These are phyloP conservation scores for Taurulus bubalis DNA, from an alignment of 2,113 vertebrate species.

Conservation along the genomic window DNA sequence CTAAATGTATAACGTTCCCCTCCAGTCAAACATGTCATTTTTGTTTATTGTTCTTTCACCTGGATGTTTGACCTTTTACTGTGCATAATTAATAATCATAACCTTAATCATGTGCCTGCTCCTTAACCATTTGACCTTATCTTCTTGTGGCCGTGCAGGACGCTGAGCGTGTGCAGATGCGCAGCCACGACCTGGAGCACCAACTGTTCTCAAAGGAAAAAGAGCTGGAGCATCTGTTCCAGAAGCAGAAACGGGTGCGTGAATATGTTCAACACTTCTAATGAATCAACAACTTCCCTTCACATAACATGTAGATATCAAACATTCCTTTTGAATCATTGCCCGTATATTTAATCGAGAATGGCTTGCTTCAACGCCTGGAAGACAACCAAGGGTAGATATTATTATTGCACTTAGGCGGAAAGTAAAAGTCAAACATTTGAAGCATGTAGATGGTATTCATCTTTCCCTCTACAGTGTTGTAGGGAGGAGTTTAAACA, in stretches of 20 bases:
- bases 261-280: not conserved
- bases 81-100: not conserved
- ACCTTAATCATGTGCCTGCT: not conserved
- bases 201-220: slow-evolving; percentile 88
- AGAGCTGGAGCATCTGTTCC: slow-evolving; percentile 88
- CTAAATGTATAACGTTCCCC: not conserved
- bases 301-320: not conserved
- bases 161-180: slow-evolving; percentile 85
- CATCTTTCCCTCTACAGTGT: slow-evolving; percentile 8
- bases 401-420: not conserved
- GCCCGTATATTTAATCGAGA: not conserved
- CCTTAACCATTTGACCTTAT: not conserved
- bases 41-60: not conserved
- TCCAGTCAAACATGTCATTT: not conserved
- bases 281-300: not conserved
- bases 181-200: slow-evolving; percentile 87
- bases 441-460: not conserved
- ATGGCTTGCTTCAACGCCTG: not conserved
- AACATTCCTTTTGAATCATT: not conserved
- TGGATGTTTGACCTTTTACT: not conserved
- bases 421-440: not conserved
- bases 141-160: slow-evolving; percentile 79
- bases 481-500: slow-evolving; percentile 20
- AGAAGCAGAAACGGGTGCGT: slow-evolving; percentile 89
- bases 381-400: too few species aligned